Base-by-base conservation (phyloP, 2,797 vertebrate species). In the Nasua narica region DNA sequence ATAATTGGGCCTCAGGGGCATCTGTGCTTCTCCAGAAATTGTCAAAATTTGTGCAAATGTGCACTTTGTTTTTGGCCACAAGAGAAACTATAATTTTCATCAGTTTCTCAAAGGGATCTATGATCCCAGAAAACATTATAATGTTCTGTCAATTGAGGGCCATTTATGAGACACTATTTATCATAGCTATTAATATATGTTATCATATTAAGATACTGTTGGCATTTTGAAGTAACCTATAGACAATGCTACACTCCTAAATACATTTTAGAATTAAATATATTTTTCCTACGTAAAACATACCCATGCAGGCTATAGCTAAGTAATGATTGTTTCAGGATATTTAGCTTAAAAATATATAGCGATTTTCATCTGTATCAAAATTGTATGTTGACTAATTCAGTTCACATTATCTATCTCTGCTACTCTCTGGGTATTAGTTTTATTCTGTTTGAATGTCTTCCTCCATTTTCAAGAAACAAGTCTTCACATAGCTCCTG, bases 1-100 rank as follows among this genome's bases (percentile, higher is more conserved):
- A 77, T 97, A 95, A 98, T 97, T 94, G 97, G 79, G 23, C 25
- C 72, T 98, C 91, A 97, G 91, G 27, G 86, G 25, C 83, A 70
- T 89, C 95, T 96, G 54, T 93, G 54, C 87, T 90, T 93, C 27
- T 78, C 27, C 1, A 87, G 48, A 87, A 54, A 97, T 91, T 52
- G 76, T 62, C 62, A 69, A 62, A 19, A 91, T 91, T 94, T 93
- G n/a, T 54, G 1, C 54, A 23, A 87, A n/a, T 83, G 32, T 90
- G 9, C 32, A 69, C 35, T 46, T 62, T 58, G 48, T 87, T 43
- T 43, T 43, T 78, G 7, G 21, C 7, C 58, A 69, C 21, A 87
- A 70, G 35, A 32, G 16, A 70, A 78, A 83, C 7, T 54, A 13
- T 79, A 83, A n/a, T 21, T 94, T 83, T 83, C 21, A 88, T 94